These are phyloP conservation scores for Catharus bicknelli DNA, from an alignment of 2,113 vertebrate species.

Conservation along the genomic window DNA sequence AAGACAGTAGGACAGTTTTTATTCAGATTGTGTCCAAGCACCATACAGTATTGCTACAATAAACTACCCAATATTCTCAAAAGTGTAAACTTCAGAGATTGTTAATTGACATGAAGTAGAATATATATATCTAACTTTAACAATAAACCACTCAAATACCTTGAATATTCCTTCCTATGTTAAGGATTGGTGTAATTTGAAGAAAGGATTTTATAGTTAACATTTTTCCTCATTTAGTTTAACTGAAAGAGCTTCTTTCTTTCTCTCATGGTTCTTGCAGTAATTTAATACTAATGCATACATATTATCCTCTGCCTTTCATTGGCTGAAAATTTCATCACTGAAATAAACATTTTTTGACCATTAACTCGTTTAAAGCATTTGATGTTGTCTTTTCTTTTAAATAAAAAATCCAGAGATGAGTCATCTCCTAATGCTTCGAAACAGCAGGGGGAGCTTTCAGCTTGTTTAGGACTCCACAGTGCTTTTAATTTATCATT, in stretches of 20 bases:
- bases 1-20: not conserved
- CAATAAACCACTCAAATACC: not conserved
- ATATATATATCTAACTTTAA: not conserved
- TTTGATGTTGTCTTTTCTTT: not conserved
- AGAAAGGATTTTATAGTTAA: not conserved
- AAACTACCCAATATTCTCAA: not conserved
- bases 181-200: not conserved
- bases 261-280: not conserved
- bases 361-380: not conserved
- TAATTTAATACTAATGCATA: not conserved
- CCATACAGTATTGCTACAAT: not conserved
- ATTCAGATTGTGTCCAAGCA: not conserved
- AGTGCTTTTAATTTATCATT: not conserved
- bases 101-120: not conserved
- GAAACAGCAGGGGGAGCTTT: slow-evolving; percentile 65
- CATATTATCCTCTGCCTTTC: not conserved
- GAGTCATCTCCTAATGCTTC: not conserved
- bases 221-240: not conserved
- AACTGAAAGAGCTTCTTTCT: not conserved
- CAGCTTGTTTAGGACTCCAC: not conserved
- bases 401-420: not conserved
- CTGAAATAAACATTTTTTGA: not conserved
- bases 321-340: not conserved
- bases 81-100: not conserved
- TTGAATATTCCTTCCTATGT: not conserved